A percentile compares a stretch with the other conserved stretches of the same genome.
Evolutionary conservation across 2,113 vertebrate genomes (phyloP).

Genomic region (Nipponia nippon): DNA sequence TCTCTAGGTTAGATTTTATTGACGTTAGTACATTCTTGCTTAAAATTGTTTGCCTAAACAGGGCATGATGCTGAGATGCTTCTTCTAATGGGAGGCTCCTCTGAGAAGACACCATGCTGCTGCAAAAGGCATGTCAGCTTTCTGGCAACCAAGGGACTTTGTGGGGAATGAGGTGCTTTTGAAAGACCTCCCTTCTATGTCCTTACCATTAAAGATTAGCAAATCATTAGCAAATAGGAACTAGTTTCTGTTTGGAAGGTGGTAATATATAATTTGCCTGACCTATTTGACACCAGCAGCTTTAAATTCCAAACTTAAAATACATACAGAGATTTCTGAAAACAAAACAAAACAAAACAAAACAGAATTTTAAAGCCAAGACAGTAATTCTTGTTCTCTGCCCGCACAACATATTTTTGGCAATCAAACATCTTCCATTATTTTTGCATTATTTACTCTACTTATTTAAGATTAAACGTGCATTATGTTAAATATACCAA

Average conservation of each 20-base stretch:
- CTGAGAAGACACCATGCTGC: not conserved
- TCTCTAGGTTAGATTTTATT: not conserved
- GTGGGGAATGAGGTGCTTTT: accelerated
- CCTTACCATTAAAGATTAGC: not conserved
- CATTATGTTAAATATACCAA: not conserved
- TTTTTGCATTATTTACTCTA: not conserved
- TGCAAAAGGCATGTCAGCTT: not conserved
- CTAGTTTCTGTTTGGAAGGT: not conserved
- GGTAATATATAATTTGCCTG: not conserved
- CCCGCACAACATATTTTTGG: not conserved
- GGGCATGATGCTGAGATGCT: not conserved
- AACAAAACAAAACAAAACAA: not conserved
- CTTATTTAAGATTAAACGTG: not conserved
- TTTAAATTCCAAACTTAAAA: not conserved
- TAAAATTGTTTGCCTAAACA: not conserved
- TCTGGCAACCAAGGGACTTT: not conserved
- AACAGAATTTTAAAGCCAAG: not conserved
- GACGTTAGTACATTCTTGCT: not conserved
- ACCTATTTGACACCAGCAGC: not conserved
- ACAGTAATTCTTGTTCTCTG: not conserved
- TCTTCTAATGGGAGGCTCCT: not conserved
- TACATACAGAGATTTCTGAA: not conserved
- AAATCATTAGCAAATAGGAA: not conserved
- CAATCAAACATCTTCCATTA: not conserved
- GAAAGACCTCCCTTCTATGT: not conserved